Percentiles rank a stretch among this genome's conserved stretches.
These are phyloP conservation scores for Tethea ocularis DNA, from an alignment of 2,888 invertebrate species.

Conservation along the genomic window DNA sequence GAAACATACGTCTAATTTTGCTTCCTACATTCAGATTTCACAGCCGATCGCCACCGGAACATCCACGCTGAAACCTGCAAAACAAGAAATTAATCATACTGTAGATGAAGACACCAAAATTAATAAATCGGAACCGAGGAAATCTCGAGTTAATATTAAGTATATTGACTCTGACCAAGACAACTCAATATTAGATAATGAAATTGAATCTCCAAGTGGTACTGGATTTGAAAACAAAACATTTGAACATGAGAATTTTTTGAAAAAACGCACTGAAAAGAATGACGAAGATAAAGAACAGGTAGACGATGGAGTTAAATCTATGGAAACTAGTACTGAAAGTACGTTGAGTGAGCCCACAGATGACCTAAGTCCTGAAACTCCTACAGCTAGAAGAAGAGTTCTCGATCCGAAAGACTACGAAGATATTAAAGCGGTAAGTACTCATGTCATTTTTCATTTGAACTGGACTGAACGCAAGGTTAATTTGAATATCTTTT, in stretches of 20 bases:
- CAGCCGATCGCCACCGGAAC: constrained; percentile 77
- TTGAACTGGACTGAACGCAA: constrained; percentile 46
- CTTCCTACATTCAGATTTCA: constrained; percentile 84
- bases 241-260: constrained; percentile 76
- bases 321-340: constrained; percentile 78
- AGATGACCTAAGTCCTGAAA: constrained; percentile 71
- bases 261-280: constrained; percentile 74
- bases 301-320: constrained; percentile 60
- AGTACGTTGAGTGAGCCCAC: constrained; percentile 72
- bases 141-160: constrained; percentile 56
- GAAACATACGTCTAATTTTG: constrained; percentile 84
- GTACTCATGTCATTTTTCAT: constrained; percentile 43
- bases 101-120: constrained; percentile 39
- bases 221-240: constrained; percentile 79
- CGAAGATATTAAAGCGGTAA: constrained; percentile 72
- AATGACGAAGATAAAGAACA: constrained; percentile 48
- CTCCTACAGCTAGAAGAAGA: constrained; percentile 66
- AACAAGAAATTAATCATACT: constrained; percentile 45
- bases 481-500: not conserved
- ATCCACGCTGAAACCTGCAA: constrained; percentile 52
- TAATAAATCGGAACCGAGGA: constrained; percentile 41
- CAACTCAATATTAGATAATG: constrained; percentile 67
- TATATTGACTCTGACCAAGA: constrained; percentile 72
- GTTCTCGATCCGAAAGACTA: constrained; percentile 62
- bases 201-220: constrained; percentile 75